Evolutionary conservation across 2,888 invertebrate species (phyloP).

Genomic region (Campoplex capitator): DNA sequence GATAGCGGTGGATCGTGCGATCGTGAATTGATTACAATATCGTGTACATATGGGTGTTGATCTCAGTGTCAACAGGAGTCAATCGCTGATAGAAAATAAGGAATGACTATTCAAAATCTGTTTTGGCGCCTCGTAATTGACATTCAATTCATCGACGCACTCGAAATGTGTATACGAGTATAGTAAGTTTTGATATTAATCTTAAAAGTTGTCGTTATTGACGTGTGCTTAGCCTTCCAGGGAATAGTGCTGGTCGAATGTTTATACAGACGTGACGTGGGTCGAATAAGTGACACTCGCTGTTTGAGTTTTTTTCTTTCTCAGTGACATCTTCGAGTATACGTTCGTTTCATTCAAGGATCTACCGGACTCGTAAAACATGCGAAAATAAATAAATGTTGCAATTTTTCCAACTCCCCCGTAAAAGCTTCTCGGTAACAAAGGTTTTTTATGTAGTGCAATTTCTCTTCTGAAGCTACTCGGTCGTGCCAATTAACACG

Average conservation of each 20-base stretch:
- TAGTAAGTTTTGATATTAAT: neutral
- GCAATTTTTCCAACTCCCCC: too few relatives aligned
- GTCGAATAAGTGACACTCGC: conserved; percentile 58
- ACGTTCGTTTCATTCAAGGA: neutral
- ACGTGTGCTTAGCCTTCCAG: conserved; percentile 34
- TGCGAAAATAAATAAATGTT: too few relatives aligned
- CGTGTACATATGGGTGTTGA: too few relatives aligned
- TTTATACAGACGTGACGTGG: conserved; percentile 55
- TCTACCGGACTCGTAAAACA: too few relatives aligned
- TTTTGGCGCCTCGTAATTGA: too few relatives aligned
- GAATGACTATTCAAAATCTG: too few relatives aligned
- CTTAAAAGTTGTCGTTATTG: neutral
- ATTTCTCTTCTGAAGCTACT: neutral
- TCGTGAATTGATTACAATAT: too few relatives aligned
- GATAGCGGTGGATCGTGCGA: too few relatives aligned
- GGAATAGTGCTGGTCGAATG: conserved; percentile 31
- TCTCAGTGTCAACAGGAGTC: too few relatives aligned
- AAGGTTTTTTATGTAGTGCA: conserved; percentile 11
- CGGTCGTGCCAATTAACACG: conserved; percentile 25
- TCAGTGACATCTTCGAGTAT: neutral
- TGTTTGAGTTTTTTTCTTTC: conserved; percentile 38
- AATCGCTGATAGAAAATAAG: too few relatives aligned
- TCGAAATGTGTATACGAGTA: too few relatives aligned
- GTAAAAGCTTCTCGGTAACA: neutral
- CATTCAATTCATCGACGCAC: too few relatives aligned